Base-by-base conservation (phyloP, 2,888 invertebrate species). In the Hemaris fuciformis region DNA sequence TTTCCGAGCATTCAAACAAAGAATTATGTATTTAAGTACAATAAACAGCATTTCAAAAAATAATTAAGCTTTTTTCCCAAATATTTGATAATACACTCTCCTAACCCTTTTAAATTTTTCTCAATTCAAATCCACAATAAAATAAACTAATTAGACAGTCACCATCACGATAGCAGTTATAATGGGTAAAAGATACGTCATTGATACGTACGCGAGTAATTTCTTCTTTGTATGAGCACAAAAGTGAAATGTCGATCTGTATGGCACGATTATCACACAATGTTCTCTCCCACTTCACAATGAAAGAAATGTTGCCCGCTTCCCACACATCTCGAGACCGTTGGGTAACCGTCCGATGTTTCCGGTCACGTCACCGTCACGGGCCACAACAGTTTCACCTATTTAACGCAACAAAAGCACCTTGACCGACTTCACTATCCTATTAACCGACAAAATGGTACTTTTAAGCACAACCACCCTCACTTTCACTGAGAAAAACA, bases 171-270 rank as follows among this genome's bases (percentile, higher is more conserved):
- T 67, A 63, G 62, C 64, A 64, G 60, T 42, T 58, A 61, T 67
- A 65, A 66, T 64, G 64, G 38, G 48, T 63, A 62, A 63, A 62
- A 64, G 34, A 64, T 62, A 57, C 62, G 66, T 63, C 38, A 62
- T 3, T 66, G 66, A 67, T 70, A 74, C 69, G 56, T 62, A 74
- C 63, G 57, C 42, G 8, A 45, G 43, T 58, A 59, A 64, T 64
- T 62, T 62, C 59, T 59, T 22, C 60, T 60, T 48, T 60, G 38
- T 20, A 74, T 74, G 69, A 72, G 72, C 79, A 79, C 81, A 84
- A 84, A 87, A 87, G 89, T 85, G 89, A 90, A 89, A 88, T 84
- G 83, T 78, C 69, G 81, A 86, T 88, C 83, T 88, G 84, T 75
- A 77, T 74, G 66, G 13, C 38, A n/a, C 74, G 81, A 88, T 85